Conservation (phyloP, 2,888 invertebrate genomes). For the Holacanthella duospinosa region DNA sequence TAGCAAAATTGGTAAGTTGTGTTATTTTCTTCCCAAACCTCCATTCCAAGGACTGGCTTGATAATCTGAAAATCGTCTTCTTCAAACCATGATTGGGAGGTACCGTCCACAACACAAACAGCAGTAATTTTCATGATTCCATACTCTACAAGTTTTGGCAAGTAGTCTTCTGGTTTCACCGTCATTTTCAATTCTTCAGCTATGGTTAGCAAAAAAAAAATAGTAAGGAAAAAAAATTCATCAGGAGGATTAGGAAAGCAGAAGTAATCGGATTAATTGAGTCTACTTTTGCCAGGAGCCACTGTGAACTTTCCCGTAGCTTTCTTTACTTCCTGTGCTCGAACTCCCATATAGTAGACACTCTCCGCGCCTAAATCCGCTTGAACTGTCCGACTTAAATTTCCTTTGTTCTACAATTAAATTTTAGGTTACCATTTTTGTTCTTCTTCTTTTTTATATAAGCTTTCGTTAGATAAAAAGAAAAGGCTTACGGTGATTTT, state of each 20-base stretch:
- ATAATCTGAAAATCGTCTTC: constrained; percentile 71
- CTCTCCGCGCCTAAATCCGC: constrained; percentile 57
- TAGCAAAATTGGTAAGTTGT: not conserved
- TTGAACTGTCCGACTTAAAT: constrained; percentile 49
- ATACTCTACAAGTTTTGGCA: constrained; percentile 66
- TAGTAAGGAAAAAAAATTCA: too few relatives aligned
- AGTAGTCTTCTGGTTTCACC: constrained; percentile 58
- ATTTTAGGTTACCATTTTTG: too few relatives aligned
- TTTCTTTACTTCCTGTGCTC: constrained; percentile 57
- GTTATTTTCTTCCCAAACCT: constrained; percentile 45
- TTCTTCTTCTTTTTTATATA: too few relatives aligned
- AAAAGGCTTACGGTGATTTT: constrained; percentile 54
- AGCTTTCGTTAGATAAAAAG: too few relatives aligned
- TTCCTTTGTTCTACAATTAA: not conserved
- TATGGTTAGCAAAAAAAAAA: constrained; percentile 39
- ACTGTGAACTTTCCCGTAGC: constrained; percentile 56
- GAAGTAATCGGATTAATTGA: too few relatives aligned
- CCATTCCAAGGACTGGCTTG: constrained; percentile 58
- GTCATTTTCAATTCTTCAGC: constrained; percentile 50
- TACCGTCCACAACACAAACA: constrained; percentile 66
- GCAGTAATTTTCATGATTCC: constrained; percentile 67
- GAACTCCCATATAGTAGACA: constrained; percentile 66
- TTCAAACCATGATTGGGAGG: constrained; percentile 69
- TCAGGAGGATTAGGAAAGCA: too few relatives aligned
- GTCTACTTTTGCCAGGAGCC: constrained; percentile 50